These are phyloP conservation scores for Adoxophyes honmai DNA, from an alignment of 1,140 invertebrate genomes.

Conservation along the genomic window DNA sequence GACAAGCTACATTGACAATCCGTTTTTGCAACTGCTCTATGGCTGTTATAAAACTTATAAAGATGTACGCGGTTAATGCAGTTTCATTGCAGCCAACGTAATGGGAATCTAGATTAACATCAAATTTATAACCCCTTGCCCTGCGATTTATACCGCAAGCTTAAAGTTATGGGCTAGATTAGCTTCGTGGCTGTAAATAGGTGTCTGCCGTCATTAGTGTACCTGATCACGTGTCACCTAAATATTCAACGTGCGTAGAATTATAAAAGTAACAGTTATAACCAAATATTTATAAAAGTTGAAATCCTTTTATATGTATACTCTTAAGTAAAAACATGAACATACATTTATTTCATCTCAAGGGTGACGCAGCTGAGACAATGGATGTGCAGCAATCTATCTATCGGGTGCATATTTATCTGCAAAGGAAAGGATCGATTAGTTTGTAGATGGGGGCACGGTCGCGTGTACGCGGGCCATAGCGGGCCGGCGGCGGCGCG, in stretches of 20 bases:
- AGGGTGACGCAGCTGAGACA: conserved; percentile 4
- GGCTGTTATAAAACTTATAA: background rate
- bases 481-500: conserved; percentile 37
- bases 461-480: conserved; percentile 51
- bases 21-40: background rate
- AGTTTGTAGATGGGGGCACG: conserved; percentile 39
- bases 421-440: conserved; percentile 57
- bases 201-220: background rate
- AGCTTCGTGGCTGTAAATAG: background rate
- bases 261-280: too few species aligned
- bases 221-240: too few species aligned
- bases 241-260: too few species aligned
- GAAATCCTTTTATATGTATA: too few species aligned
- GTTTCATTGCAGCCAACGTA: conserved; percentile 4
- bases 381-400: conserved; percentile 2
- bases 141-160: conserved; percentile 1
- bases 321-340: too few species aligned
- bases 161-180: background rate
- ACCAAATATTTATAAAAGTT: too few species aligned
- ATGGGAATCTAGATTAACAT: conserved; percentile 10
- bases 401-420: conserved; percentile 35
- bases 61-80: background rate
- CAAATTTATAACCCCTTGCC: conserved; percentile 7
- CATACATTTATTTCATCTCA: too few species aligned
- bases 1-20: too few species aligned